Evolutionary conservation across 2,888 invertebrate genomes (phyloP).

Genomic region (Heliconius charithonia): DNA sequence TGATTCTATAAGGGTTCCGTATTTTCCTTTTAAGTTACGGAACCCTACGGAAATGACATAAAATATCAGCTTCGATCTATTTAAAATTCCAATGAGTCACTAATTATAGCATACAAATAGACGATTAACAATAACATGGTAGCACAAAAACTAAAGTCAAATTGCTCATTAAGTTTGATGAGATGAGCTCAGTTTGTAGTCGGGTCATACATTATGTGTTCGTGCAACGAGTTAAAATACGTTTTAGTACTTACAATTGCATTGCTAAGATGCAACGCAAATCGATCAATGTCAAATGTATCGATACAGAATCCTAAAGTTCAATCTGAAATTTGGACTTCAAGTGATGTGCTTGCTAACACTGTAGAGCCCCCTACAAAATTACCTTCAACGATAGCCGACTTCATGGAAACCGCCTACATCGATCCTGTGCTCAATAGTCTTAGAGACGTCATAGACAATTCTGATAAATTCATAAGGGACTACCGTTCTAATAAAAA

Average conservation of each 20-base stretch:
- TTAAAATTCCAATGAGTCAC: slow-evolving; percentile 14
- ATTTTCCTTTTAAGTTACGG: too few relatives aligned
- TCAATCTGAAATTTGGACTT: slow-evolving; percentile 10
- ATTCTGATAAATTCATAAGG: slow-evolving; percentile 51
- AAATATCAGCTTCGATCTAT: neutral
- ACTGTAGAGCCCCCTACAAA: slow-evolving; percentile 44
- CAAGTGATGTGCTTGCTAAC: slow-evolving; percentile 49
- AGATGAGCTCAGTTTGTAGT: slow-evolving; percentile 28
- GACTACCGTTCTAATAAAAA: slow-evolving; percentile 53
- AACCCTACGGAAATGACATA: too few relatives aligned
- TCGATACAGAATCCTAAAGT: slow-evolving; percentile 28
- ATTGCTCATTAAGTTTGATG: slow-evolving; percentile 1
- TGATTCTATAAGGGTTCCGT: too few relatives aligned
- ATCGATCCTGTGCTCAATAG: slow-evolving; percentile 51
- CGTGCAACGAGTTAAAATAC: slow-evolving; percentile 18
- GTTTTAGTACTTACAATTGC: slow-evolving; percentile 14
- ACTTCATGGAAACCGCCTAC: slow-evolving; percentile 47
- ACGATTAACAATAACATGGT: neutral
- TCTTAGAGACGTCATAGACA: slow-evolving; percentile 52
- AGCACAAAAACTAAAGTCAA: slow-evolving; percentile 21
- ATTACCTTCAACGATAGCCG: slow-evolving; percentile 53
- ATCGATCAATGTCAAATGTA: slow-evolving; percentile 2
- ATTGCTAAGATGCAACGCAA: slow-evolving; percentile 14
- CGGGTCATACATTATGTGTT: neutral
- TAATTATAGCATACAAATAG: slow-evolving; percentile 13